A percentile compares a stretch with the other conserved stretches of the same genome.
Evolutionary conservation across 2,888 invertebrate genomes (phyloP).

Genomic region (Eutolmus rufibarbis): DNA sequence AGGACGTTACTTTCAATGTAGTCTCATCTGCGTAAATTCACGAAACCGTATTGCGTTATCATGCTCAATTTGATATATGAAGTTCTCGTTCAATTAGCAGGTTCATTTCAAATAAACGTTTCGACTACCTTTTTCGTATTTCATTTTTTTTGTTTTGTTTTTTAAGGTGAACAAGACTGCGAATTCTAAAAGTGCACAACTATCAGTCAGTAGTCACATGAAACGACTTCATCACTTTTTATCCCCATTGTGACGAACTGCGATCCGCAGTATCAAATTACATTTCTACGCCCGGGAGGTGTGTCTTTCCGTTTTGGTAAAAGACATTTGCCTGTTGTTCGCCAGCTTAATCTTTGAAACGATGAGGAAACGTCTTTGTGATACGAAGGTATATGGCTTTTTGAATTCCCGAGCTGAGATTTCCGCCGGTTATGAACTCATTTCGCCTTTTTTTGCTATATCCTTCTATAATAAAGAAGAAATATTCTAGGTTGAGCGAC

Average conservation of each 20-base stretch:
- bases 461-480: neutral
- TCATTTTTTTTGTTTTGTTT: neutral
- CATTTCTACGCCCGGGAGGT: constrained; percentile 36
- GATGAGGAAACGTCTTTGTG: constrained; percentile 2
- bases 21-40: neutral
- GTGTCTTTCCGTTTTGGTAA: constrained; percentile 45
- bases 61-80: neutral
- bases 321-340: constrained; percentile 4
- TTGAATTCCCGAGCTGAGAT: neutral
- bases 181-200: neutral
- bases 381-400: constrained; percentile 8
- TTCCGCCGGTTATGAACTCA: constrained; percentile 6
- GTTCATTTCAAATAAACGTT: neutral
- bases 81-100: neutral
- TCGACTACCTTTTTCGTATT: neutral
- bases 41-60: neutral
- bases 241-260: constrained; percentile 48
- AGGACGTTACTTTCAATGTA: neutral
- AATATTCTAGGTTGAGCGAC: neutral
- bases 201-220: constrained; percentile 47
- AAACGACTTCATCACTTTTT: constrained; percentile 62
- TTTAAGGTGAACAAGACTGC: neutral
- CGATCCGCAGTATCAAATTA: constrained; percentile 30
- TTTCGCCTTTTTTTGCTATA: neutral
- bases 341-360: neutral